Base-by-base conservation (phyloP, 2,113 vertebrate species). In the Panthera tigris region DNA sequence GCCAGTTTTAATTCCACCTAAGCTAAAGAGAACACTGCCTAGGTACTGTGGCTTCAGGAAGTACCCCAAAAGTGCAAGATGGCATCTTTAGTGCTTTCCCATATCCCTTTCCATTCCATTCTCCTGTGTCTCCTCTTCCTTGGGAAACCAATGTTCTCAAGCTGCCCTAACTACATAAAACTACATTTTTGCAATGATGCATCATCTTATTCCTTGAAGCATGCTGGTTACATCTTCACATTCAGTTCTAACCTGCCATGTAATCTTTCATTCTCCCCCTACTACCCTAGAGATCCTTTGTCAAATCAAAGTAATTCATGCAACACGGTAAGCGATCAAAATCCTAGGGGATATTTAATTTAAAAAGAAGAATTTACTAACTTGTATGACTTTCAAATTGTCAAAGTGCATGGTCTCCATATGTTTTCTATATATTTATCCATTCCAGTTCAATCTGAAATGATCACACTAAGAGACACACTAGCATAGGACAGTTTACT, bases 311-410 rank as follows among this genome's bases (percentile, higher is more conserved):
- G 74, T 39, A 95, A 69, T 71, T 79, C 52, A 88, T 57, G 57
- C 25, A 93, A 89, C 7, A 94, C 15, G 74, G 2, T 36, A 61
- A 93, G 25, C 84, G 33, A 80, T 83, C 63, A 94, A 96, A 91
- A 86, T 39, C 50, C 55, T 71, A 63, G 0, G 18, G 15, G 23
- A 80, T 45, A 57, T 48, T 95, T 97, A 94, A 97, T 23, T 73
- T 80, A 36, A 84, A 93, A 87, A 87, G 19, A 89, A 3, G 8
- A 85, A 71, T 88, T 41, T 88, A 18, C 76, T 71, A 82, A 88
- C 4, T 55, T 81, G 2, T 71, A 73, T 80, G 82, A 89, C 89
- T 84, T 97, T 79, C 41, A 71, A 92, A 41, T 68, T 57, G 33
- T 41, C 88, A 93, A 95, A 78, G 41, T 91, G n/a, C 33, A 84